Conservation (phyloP, 2,797 vertebrate genomes). For the Coilia nasus region DNA sequence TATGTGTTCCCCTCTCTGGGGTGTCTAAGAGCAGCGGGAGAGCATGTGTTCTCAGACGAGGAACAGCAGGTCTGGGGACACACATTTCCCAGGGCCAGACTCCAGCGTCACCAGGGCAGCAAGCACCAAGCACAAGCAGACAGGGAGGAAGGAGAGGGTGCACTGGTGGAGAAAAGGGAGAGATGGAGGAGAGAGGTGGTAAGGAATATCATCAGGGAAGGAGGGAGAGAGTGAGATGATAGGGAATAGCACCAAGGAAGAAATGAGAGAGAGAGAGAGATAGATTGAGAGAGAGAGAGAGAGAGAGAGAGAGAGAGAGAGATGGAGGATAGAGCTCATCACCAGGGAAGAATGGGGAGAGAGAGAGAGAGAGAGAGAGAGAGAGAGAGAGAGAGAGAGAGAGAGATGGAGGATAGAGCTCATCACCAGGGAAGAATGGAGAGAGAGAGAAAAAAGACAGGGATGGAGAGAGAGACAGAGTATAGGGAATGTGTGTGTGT, state of each 20-base stretch:
- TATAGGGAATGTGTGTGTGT: neutral
- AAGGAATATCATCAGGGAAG: too few relatives aligned
- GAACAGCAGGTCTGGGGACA: slow-evolving; percentile 6
- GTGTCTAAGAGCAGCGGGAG: neutral
- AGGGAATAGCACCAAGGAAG: too few relatives aligned
- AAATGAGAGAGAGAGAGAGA: neutral
- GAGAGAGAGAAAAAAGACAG: neutral
- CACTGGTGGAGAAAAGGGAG: too few relatives aligned
- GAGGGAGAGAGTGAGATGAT: neutral
- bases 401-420: neutral
- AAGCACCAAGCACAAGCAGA: neutral
- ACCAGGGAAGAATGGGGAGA: neutral
- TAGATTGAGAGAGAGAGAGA: neutral
- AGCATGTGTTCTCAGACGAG: neutral
- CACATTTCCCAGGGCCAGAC: neutral
- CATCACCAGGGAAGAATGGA: neutral
- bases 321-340: neutral
- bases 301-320: neutral
- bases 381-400: neutral
- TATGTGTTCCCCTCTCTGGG: neutral
- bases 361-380: neutral
- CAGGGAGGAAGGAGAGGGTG: too few relatives aligned
- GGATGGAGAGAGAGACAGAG: neutral
- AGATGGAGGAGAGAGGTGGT: too few relatives aligned
- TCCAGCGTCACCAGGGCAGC: neutral